Evolutionary conservation across 2,797 vertebrate genomes (phyloP).

Genomic region (Novumbra hubbsi): DNA sequence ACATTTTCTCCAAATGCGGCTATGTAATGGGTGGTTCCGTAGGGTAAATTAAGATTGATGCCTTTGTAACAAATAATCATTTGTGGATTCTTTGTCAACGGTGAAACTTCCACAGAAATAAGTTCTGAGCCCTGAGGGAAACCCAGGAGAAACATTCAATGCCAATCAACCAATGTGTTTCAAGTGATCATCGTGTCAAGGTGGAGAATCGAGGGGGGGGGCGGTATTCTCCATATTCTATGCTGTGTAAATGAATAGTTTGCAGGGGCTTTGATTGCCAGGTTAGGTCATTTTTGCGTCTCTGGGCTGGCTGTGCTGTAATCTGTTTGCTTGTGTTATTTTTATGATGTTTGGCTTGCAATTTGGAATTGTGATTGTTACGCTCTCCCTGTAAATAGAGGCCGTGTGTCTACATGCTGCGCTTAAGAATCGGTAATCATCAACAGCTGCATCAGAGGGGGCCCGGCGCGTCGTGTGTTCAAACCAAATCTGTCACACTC

Average conservation of each 20-base stretch:
- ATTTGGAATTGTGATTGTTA: conserved; percentile 72
- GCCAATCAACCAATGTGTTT: conserved; percentile 41
- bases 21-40: conserved; percentile 14
- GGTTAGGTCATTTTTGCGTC: conserved; percentile 12
- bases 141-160: too few species aligned
- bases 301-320: conserved; percentile 41
- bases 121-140: neutral
- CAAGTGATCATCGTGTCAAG: conserved; percentile 43
- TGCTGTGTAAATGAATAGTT: conserved; percentile 21
- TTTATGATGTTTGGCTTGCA: conserved; percentile 70
- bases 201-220: too few species aligned
- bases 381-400: conserved; percentile 57
- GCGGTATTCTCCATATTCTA: conserved; percentile 19
- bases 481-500: conserved; percentile 64
- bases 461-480: conserved; percentile 59
- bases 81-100: conserved; percentile 29
- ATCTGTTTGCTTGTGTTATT: conserved; percentile 62
- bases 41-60: conserved; percentile 36
- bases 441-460: conserved; percentile 75
- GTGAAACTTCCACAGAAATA: neutral
- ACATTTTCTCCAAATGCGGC: conserved; percentile 7
- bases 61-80: conserved; percentile 41
- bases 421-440: conserved; percentile 66
- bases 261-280: conserved; percentile 21
- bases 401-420: conserved; percentile 56